Percentiles rank a stretch among this genome's conserved stretches.
Evolutionary conservation across 2,797 vertebrate species (phyloP).

Genomic region (Ciconia nigra): DNA sequence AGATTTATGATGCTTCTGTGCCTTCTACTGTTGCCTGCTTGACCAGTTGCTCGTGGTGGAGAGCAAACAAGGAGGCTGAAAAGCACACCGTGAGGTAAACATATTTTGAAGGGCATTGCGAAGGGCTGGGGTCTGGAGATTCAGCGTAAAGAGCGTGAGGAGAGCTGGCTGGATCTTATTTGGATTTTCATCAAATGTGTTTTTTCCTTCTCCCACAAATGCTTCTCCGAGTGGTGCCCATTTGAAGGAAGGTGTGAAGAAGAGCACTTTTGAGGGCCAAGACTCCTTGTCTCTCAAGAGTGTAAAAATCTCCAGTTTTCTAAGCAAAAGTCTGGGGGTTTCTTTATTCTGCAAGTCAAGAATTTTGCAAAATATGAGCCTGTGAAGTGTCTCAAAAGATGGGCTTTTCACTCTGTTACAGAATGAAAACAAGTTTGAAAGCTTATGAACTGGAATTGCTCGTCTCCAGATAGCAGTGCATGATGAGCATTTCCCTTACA

Average conservation of each 20-base stretch:
- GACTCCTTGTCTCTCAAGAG: background rate
- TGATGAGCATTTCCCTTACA: background rate
- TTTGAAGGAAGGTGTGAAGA: background rate
- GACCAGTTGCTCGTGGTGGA: background rate
- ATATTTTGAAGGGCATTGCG: background rate
- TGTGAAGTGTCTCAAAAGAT: background rate
- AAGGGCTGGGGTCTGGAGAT: background rate
- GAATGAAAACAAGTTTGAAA: slow-evolving; percentile 28
- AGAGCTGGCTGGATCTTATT: background rate
- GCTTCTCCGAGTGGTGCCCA: background rate
- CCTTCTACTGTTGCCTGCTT: background rate
- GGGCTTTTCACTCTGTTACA: background rate
- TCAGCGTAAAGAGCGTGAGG: background rate
- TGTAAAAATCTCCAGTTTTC: background rate
- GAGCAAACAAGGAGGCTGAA: background rate
- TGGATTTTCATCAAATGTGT: background rate
- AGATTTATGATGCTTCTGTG: background rate
- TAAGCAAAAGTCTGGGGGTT: background rate
- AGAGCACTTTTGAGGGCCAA: background rate
- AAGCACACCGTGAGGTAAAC: background rate
- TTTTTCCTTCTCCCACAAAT: background rate
- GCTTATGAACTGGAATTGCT: slow-evolving; percentile 14
- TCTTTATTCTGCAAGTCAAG: background rate
- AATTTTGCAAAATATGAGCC: background rate
- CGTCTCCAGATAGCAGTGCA: slow-evolving; percentile 3